Evolutionary conservation across 2,113 vertebrate genomes (phyloP).

Genomic region (Esox niger): DNA sequence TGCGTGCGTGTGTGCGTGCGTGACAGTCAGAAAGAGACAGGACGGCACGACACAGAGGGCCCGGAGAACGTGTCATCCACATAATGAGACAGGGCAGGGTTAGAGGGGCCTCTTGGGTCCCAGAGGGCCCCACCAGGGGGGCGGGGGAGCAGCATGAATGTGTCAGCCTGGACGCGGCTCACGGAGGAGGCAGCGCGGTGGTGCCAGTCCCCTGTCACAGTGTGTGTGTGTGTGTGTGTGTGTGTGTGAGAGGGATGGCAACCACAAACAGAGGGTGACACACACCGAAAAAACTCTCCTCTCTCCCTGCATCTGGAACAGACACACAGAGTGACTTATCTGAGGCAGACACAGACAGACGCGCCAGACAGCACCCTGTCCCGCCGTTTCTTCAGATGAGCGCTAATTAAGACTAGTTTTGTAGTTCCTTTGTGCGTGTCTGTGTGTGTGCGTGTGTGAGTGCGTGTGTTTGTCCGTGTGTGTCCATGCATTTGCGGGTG

Average conservation of each 20-base stretch:
- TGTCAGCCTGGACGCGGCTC: slow-evolving; percentile 51
- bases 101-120: background rate
- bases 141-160: slow-evolving; percentile 26
- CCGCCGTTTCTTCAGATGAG: background rate
- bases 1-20: background rate
- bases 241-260: slow-evolving; percentile 49
- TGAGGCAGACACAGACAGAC: slow-evolving; percentile 28
- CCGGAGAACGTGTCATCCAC: slow-evolving; percentile 65
- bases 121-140: slow-evolving; percentile 27
- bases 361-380: slow-evolving; percentile 42
- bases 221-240: slow-evolving; percentile 20
- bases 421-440: background rate
- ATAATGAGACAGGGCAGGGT: slow-evolving; percentile 71
- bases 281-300: slow-evolving; percentile 17
- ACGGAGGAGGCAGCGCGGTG: slow-evolving; percentile 29
- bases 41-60: slow-evolving; percentile 57
- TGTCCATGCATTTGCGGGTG: slow-evolving; percentile 9
- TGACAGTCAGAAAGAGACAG: slow-evolving; percentile 13
- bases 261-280: slow-evolving; percentile 51
- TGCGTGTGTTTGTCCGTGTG: background rate
- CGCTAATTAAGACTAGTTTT: slow-evolving; percentile 54
- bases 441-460: background rate
- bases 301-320: slow-evolving; percentile 47
- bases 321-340: slow-evolving; percentile 46
- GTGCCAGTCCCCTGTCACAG: slow-evolving; percentile 49